Evolutionary conservation across 2,797 vertebrate species (phyloP).

Genomic region (Brotula barbata): DNA sequence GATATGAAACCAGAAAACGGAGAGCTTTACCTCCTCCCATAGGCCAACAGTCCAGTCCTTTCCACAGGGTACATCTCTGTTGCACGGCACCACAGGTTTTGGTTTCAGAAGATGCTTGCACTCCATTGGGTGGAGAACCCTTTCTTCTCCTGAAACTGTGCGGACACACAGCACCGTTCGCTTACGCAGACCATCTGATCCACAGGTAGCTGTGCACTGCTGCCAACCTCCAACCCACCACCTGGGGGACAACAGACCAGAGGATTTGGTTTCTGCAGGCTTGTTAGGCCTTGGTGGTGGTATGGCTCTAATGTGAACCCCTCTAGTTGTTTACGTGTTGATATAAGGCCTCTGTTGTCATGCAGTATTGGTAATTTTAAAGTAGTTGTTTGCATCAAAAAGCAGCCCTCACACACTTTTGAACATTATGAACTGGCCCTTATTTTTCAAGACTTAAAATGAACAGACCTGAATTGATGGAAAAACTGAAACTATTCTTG

Average conservation of each 20-base stretch:
- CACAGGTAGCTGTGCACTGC: constrained; percentile 88
- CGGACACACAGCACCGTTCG: constrained; percentile 91
- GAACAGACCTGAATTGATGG: no score
- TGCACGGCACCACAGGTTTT: constrained; percentile 87
- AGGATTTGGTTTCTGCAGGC: no score
- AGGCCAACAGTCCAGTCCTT: constrained; percentile 88
- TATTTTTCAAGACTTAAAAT: no score
- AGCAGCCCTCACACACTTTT: no score
- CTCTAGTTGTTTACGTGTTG: no score
- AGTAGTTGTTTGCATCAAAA: no score
- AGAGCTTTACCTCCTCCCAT: constrained; percentile 85
- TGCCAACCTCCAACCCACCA: constrained; percentile 99
- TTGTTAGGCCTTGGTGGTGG: no score
- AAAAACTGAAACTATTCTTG: no score
- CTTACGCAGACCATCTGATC: constrained; percentile 84
- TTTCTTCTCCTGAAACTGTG: constrained; percentile 87
- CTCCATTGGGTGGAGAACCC: constrained; percentile 83
- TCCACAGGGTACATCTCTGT: constrained; percentile 89
- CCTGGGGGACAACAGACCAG: constrained; percentile 66
- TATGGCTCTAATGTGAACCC: no score
- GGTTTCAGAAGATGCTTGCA: constrained; percentile 92
- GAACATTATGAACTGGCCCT: no score
- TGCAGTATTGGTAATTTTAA: no score
- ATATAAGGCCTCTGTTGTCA: no score
- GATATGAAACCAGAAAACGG: not conserved